Evolutionary conservation across 2,113 vertebrate species (phyloP).

Genomic region (Dasyurus viverrinus): DNA sequence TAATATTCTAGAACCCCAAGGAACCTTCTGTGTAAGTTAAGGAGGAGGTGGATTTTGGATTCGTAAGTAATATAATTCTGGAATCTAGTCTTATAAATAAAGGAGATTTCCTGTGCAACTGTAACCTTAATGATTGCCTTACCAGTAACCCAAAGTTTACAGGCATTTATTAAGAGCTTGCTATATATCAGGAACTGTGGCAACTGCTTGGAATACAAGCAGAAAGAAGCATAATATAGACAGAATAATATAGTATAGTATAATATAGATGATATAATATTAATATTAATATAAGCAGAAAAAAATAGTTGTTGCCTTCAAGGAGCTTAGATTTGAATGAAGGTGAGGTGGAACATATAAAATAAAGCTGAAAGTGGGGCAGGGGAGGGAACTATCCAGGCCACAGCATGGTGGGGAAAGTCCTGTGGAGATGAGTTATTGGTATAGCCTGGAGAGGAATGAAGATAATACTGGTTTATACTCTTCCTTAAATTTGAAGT

Average conservation of each 20-base stretch:
- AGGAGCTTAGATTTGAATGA: not conserved
- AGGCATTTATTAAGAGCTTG: too few species aligned
- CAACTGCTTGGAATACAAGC: not conserved
- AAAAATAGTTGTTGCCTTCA: not conserved
- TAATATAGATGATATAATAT: not conserved
- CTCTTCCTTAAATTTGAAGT: not conserved
- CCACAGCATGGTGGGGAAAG: not conserved
- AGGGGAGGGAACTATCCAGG: not conserved
- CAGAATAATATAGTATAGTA: not conserved
- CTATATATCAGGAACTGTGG: too few species aligned
- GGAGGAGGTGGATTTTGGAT: not conserved
- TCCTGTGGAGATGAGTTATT: not conserved
- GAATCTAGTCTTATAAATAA: too few species aligned
- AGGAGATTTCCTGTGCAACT: too few species aligned
- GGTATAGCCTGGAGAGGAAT: not conserved
- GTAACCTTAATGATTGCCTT: too few species aligned
- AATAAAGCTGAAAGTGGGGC: not conserved
- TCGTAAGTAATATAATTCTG: too few species aligned
- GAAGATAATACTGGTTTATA: not conserved
- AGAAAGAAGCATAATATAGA: not conserved
- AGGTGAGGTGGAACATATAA: not conserved
- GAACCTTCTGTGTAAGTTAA: not conserved
- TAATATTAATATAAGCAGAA: not conserved
- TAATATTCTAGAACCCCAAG: not conserved
- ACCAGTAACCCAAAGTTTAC: too few species aligned